phyloP scores from a whole-genome alignment of 2,113 vertebrate species.

The Apodemus speciosus region DNA sequence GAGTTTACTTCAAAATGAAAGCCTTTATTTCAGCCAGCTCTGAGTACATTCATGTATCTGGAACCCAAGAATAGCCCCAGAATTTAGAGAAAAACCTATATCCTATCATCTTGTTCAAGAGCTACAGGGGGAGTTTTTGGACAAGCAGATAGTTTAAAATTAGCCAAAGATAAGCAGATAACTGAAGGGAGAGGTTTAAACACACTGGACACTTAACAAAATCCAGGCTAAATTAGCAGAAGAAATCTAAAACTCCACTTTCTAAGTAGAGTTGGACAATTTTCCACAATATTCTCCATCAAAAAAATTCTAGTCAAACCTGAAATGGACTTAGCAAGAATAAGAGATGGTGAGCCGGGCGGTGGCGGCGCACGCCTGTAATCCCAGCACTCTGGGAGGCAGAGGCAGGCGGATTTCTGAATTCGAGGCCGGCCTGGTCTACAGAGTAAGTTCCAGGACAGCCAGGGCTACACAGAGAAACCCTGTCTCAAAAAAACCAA shows the following conservation, averaged over 20 bases:
- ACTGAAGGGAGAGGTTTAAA: neutral
- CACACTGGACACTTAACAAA: neutral
- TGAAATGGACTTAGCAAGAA: neutral
- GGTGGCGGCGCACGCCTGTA: no score
- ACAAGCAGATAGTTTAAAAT: neutral
- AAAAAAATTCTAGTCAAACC: neutral
- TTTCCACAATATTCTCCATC: neutral
- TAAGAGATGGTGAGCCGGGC: no score
- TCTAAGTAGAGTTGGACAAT: neutral
- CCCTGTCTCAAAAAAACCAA: no score
- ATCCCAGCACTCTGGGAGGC: no score
- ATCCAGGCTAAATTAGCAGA: neutral
- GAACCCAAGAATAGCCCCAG: neutral
- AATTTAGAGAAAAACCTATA: neutral
- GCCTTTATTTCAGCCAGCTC: neutral
- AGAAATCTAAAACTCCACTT: neutral
- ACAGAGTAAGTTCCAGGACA: no score
- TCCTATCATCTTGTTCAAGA: neutral
- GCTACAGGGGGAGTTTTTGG: neutral
- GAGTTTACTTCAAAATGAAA: neutral
- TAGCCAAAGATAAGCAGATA: neutral
- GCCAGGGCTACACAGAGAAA: no score
- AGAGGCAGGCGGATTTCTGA: no score
- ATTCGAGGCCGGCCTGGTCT: no score
- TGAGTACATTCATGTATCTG: neutral